Evolutionary conservation across 2,797 vertebrate species (phyloP), one percentile per base, ranked within the genome.

Genomic region (Megaceryle alcyon): DNA sequence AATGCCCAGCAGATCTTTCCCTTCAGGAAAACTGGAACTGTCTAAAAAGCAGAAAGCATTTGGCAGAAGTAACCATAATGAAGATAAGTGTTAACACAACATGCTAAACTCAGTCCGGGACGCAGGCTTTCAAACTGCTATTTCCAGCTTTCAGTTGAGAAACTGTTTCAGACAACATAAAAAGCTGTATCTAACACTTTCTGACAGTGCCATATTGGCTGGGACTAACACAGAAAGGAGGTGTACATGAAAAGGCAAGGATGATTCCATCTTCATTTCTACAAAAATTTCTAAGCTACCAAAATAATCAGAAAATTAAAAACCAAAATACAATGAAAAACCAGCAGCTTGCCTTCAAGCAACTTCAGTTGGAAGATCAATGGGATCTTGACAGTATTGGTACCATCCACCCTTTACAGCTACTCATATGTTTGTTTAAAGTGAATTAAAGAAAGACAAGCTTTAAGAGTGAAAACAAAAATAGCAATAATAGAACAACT

Each of bases 201-300:
- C 79, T 92, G 96, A 95, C 94, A 94, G 92, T 78, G 73, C 92
- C 94, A 94, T 96, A 92, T 96, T 97, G 95, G 59, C 82, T 90
- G 73, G 72, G 87, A 92, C 61, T 88, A 75, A 71, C 69, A 85
- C 53, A 76, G 85, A 95, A 89, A 81, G 56, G 44, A 92, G 82
- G 41, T 83, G 61, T 59, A 69, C 37, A 33, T 29, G 33, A 82
- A 94, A 90, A 95, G 28, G 63, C 69, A 91, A 91, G 65, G 57
- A 86, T 93, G 69, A 75, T 65, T 96, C 95, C 73, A 88, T 94
- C 57, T 91, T 72, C 33, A 22, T 33, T 81, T 29, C 43, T 89
- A 59, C 33, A 87, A 68, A 85, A 91, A 85, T 39, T 92, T 85
- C 19, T 78, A n/a, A 87, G 44, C 63, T 82, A 82, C 64, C 63